Evolutionary conservation across 1,140 invertebrate species (phyloP), one percentile per base, ranked within the genome.

Genomic region (Apis dorsata): DNA sequence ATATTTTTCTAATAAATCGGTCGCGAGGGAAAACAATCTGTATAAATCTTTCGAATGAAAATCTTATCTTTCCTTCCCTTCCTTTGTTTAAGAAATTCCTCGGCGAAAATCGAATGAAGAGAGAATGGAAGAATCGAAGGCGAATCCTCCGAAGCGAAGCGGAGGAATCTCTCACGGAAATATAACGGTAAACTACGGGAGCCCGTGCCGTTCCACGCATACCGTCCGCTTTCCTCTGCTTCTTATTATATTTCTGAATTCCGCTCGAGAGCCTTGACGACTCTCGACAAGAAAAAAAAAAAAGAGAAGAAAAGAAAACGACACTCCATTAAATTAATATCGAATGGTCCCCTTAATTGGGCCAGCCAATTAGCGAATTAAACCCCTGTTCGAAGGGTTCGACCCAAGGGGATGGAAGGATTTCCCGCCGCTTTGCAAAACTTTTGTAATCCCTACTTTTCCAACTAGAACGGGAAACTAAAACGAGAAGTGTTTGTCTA

Each of bases 111-210:
- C 34, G 34, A 44, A 5, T 9, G 28, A 10, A 28, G 53, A 34
- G 19, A 21, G n/a, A 34, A 21, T 5, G 11, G 49, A 59, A 24
- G 13, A 8, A 17, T 21, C 49, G 28, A 5, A 19, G 57, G 21
- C 21, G 63, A 51, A 2, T 28, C 51, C 65, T 49, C 57, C 12
- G 34, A 44, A 7, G 9, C 4, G 65, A 63, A 51, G 75, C 44
- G 15, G 53, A 60, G 55, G 53, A 60, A 44, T 81, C 65, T 81
- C 75, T 84, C 77, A 65, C 78, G 78, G 85, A 84, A 78, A 87
- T 72, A 68, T 87, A 87, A 87, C 86, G 85, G 86, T 87, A 87
- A 86, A 83, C 65, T 82, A 62, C 77, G 85, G 63, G 71, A 65
- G 75, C 77, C 81, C 74, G 76, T 55, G 74, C 80, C 86, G 86